Percentiles rank a stretch among this genome's conserved stretches.
phyloP scores from a whole-genome alignment of 92 coral and sea anemone genomes.

The Blastomussa wellsi region DNA sequence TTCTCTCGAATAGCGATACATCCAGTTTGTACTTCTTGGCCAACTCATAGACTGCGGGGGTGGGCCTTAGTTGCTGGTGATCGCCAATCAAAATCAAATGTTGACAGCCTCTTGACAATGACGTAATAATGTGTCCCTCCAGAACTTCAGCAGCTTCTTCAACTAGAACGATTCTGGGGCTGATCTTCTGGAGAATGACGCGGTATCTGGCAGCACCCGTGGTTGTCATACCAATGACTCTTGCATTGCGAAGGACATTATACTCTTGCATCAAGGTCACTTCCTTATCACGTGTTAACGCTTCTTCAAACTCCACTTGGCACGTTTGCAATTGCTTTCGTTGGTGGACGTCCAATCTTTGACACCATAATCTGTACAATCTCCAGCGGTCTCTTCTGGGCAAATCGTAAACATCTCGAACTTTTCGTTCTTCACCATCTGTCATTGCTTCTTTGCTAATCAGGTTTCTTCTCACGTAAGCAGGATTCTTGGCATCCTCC shows the following conservation, averaged over 20 bases:
- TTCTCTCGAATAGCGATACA: constrained; percentile 88
- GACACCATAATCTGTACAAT: constrained; percentile 80
- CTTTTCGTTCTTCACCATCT: background rate
- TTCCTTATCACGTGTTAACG: constrained; percentile 58
- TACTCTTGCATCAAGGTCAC: constrained; percentile 47
- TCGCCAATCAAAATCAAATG: constrained; percentile 94
- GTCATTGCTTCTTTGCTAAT: constrained; percentile 12
- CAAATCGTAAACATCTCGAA: background rate
- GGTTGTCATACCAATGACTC: constrained; percentile 72
- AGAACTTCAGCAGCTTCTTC: constrained; percentile 97
- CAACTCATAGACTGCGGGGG: constrained; percentile 71
- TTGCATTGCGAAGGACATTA: constrained; percentile 51
- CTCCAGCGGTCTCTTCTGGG: constrained; percentile 57
- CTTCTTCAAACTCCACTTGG: constrained; percentile 65
- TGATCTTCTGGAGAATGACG: constrained; percentile 65
- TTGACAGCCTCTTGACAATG: constrained; percentile 75
- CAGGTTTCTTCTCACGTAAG: constrained; percentile 20
- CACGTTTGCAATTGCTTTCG: constrained; percentile 34
- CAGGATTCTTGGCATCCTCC: constrained; percentile 24
- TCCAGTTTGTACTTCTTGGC: constrained; percentile 76
- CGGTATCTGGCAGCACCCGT: constrained; percentile 78
- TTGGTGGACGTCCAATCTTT: constrained; percentile 55
- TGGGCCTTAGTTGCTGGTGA: constrained; percentile 94
- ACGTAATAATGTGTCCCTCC: constrained; percentile 89
- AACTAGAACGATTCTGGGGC: constrained; percentile 77